These are phyloP conservation scores for Uropetala carovei DNA, from an alignment of 2,888 invertebrate species.

Conservation along the genomic window DNA sequence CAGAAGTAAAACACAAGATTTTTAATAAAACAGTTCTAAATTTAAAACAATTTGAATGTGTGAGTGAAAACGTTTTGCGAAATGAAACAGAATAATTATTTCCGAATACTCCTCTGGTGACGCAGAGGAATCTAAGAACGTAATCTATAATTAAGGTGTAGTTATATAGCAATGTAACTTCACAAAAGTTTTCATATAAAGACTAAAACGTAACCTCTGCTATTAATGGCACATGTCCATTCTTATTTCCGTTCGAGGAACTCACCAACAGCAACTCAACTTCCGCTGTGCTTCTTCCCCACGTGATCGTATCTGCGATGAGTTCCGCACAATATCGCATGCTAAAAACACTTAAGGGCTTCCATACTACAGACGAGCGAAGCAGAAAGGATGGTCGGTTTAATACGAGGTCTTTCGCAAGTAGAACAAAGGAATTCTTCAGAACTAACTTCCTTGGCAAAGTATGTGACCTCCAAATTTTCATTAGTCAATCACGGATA, in stretches of 20 bases:
- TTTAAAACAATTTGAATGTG: too few species aligned
- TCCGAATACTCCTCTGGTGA: too few species aligned
- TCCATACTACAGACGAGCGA: not conserved
- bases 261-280: not conserved
- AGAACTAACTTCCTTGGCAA: not conserved
- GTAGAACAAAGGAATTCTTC: constrained; percentile 1
- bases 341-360: constrained; percentile 20
- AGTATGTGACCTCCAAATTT: constrained; percentile 1
- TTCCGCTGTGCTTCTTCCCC: not conserved
- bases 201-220: too few species aligned
- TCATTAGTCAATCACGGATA: not conserved
- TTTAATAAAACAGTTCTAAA: too few species aligned
- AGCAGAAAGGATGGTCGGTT: not conserved
- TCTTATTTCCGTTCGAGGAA: not conserved
- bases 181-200: too few species aligned
- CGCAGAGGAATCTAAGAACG: too few species aligned
- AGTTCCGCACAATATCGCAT: not conserved
- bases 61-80: too few species aligned
- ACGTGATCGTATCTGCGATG: not conserved
- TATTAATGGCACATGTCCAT: too few species aligned
- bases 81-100: too few species aligned
- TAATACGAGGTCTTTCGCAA: not conserved
- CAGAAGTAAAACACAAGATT: too few species aligned
- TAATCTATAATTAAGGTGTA: too few species aligned
- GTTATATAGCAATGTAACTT: too few species aligned